Evolutionary conservation across 2,888 invertebrate genomes (phyloP), one percentile per base, ranked within the genome.

Genomic region (Dorcus hopei): DNA sequence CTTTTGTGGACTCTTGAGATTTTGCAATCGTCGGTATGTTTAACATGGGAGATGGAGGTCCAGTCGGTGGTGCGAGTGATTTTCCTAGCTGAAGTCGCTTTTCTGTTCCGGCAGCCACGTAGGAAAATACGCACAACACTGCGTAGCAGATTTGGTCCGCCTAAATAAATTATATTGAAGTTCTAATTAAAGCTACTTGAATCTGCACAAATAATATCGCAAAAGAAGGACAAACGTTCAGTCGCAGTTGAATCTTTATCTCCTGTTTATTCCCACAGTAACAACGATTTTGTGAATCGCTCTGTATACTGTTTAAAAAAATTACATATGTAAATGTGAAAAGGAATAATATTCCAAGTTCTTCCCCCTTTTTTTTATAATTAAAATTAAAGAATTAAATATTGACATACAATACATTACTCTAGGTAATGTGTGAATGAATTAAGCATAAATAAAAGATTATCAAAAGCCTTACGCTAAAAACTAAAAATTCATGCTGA

Each of bases 131-230:
- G 83, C 99, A 99, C 70, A 99, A 85, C 63, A 99, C 97, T 70
- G 99, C 95, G 81, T 99, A 99, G 81, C 97, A 98, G 74, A 99
- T 99, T 81, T 98, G 97, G 81, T 97, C 96, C 77, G 98, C 97
- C 97, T 98, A 57, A 54, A 61, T 67, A 60, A 65, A 67, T 65
- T 61, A 63, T 64, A 40, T 14, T 26, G 9, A 43, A 33, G 26
- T 33, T 33, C 26, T 33, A 33, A 33, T 33, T 33, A 6, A 6
- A 33, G 26, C 7, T 33, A 33, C 26, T 33, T 6, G 5, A 33
- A 33, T 6, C 2, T 7, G 1, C 5, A 33, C 4, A 7, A 33
- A 33, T 19, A 19, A 19, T 19, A 19, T 19, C 19, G 19, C 19
- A 19, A 19, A 19, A 19, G 19, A 19, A 19, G 19, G 19, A 19